Base-by-base conservation (phyloP, 2,888 invertebrate genomes). In the Reticulitermes lucifugus region DNA sequence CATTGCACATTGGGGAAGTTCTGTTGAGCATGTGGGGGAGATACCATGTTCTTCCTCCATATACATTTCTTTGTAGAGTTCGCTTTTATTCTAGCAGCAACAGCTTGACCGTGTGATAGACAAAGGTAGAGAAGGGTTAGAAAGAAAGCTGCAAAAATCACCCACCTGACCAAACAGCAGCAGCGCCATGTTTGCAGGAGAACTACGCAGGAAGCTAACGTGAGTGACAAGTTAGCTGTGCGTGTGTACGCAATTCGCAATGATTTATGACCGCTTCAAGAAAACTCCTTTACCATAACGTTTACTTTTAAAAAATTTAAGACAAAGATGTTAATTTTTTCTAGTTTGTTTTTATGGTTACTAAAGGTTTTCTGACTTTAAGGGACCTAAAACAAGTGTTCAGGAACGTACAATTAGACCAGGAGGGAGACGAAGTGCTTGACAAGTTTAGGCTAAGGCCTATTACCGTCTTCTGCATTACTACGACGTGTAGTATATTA, bases 101-200 rank as follows among this genome's bases (percentile, higher is more conserved):
- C 73, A 73, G 73, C 73, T 73, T 73, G 73, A 73, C 73, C 73
- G 73, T 41, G 41, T 73, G 73, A 73, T 14, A 73, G 9, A 73
- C 73, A 73, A 73, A 73, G 73, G 35, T 6, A 29, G 41, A 21
- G 6, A 2, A 41, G 14, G 21, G 29, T 41, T 41, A 41, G 25
- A 73, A 41, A 70, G 25, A 41, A 73, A 73, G 41, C 73, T 73
- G 14, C 35, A 73, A 18, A 73, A 41, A 41, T 41, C 41, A 3
- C 41, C 73, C 73, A 73, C 73, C 73, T 73, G 73, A 73, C 73
- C 41, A 41, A 41, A n/a, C 25, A 65, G 65, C 25, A n/a, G 65
- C n/a, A n/a, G 65, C n/a, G 60, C n/a, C 60, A 60, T 18, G 12
- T 60, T 46, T 60, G 14, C 65, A n/a, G 25, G 9, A n/a, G 7